These are phyloP conservation scores for Yponomeuta cagnagella DNA, from an alignment of 2,888 invertebrate species.

Conservation along the genomic window DNA sequence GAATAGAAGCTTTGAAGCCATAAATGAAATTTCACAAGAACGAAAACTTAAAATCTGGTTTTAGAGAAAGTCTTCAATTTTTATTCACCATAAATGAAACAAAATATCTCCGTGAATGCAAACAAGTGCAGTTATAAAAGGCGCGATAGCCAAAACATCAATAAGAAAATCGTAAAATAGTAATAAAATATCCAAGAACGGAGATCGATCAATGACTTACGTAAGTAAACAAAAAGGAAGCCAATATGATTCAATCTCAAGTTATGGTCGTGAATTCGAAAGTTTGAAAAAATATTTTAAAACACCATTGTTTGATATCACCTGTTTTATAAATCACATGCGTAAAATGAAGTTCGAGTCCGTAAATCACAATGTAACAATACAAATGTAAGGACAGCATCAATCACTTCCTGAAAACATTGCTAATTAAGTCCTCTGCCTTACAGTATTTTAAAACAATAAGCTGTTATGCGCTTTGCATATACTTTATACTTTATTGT, in stretches of 20 bases:
- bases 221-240: neutral
- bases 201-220: neutral
- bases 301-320: no score
- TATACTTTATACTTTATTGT: no score
- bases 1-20: neutral
- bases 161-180: neutral
- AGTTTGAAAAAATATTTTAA: no score
- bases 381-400: no score
- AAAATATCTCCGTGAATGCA: neutral
- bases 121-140: constrained; percentile 1
- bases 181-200: neutral
- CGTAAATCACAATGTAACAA: no score
- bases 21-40: no score
- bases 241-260: neutral
- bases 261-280: neutral
- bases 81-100: neutral
- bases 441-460: no score
- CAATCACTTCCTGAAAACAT: no score
- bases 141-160: neutral
- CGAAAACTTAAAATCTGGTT: neutral
- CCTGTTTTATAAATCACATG: no score
- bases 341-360: no score
- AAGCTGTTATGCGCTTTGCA: no score
- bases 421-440: no score
- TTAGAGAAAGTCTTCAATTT: neutral